These are phyloP conservation scores for Gasterosteus nipponicus DNA, from an alignment of 2,113 vertebrate species.

Conservation along the genomic window DNA sequence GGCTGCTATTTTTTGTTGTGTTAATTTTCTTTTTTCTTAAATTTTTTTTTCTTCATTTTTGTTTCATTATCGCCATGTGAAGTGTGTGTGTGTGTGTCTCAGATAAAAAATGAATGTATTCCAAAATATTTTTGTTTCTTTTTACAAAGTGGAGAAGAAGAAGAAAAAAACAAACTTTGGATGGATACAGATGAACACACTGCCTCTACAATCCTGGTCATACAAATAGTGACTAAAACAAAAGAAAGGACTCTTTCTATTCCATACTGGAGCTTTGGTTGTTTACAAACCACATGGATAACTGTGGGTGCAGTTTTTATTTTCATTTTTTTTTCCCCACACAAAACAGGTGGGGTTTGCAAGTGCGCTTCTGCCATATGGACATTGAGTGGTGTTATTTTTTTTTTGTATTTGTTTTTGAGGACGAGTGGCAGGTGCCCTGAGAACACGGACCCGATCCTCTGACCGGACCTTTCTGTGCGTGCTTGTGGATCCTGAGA, in stretches of 20 bases:
- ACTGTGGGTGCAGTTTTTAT: slow-evolving; percentile 78
- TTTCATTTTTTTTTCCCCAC: slow-evolving; percentile 50
- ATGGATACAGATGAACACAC: slow-evolving; percentile 82
- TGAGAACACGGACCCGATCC: slow-evolving; percentile 61
- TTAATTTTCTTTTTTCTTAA: slow-evolving; percentile 58
- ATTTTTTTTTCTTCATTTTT: slow-evolving; percentile 67
- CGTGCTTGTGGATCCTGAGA: slow-evolving; percentile 42
- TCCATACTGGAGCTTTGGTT: slow-evolving; percentile 86
- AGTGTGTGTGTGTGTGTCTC: slow-evolving; percentile 83
- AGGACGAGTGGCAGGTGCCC: slow-evolving; percentile 60
- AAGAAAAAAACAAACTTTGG: slow-evolving; percentile 50
- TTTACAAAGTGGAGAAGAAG: slow-evolving; percentile 55
- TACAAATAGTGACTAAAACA: slow-evolving; percentile 77
- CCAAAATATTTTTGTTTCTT: slow-evolving; percentile 70
- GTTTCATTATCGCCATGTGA: slow-evolving; percentile 84
- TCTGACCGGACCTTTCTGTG: slow-evolving; percentile 45
- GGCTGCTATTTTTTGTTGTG: slow-evolving; percentile 83
- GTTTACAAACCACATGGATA: slow-evolving; percentile 86
- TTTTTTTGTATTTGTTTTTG: slow-evolving; percentile 4
- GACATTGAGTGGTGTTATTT: slow-evolving; percentile 66
- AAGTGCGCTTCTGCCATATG: slow-evolving; percentile 80
- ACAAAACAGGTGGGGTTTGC: slow-evolving; percentile 70
- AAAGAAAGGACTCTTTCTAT: slow-evolving; percentile 80
- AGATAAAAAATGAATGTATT: slow-evolving; percentile 86
- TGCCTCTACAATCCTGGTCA: slow-evolving; percentile 86